Base-by-base conservation (phyloP, 92 coral and sea anemone genomes). In the Siderastrea siderea region DNA sequence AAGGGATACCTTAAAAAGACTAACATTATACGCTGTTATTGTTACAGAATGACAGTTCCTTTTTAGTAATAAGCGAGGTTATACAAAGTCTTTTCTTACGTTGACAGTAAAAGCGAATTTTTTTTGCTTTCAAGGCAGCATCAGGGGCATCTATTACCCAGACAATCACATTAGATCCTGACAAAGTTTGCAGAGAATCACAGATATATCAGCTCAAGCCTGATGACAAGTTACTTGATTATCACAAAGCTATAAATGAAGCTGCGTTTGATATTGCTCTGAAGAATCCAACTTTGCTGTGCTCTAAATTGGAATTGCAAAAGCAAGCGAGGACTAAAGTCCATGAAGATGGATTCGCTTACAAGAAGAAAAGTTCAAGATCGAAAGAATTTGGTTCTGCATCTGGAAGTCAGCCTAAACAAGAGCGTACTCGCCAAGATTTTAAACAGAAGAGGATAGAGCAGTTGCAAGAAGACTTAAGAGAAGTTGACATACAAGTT, bases 241-340 rank as follows among this genome's bases (percentile, higher is more conserved):
- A 84, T 71, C 88, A 76, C 71, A 77, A 26, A 26, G 38, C 38
- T 26, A 26, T 26, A 26, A 26, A 26, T 26, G 38, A 26, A 26
- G 38, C 38, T 46, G 47, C 64, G 38, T 84, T 84, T 74, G 77
- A 55, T 44, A 45, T 68, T 47, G 89, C 86, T 17, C 57, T 67
- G 74, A 44, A 90, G 66, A 76, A 84, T 72, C 93, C 93, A 77
- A 43, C 81, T 60, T 70, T 82, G 79, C 68, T 90, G 52, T 50
- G 78, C 59, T 15, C 57, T 70, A 78, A 84, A 79, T 14, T n/a
- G 52, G 89, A 90, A 71, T 46, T 84, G 55, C 81, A 77, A 57
- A 49, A 46, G 54, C 72, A 46, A 44, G 93, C 93, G 47, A 78
- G 89, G 59, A 69, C 43, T 61, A 64, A 84, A 46, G 48, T 90